phyloP scores from a whole-genome alignment of 2,888 invertebrate genomes.

The Phyllotreta cruciferae region DNA sequence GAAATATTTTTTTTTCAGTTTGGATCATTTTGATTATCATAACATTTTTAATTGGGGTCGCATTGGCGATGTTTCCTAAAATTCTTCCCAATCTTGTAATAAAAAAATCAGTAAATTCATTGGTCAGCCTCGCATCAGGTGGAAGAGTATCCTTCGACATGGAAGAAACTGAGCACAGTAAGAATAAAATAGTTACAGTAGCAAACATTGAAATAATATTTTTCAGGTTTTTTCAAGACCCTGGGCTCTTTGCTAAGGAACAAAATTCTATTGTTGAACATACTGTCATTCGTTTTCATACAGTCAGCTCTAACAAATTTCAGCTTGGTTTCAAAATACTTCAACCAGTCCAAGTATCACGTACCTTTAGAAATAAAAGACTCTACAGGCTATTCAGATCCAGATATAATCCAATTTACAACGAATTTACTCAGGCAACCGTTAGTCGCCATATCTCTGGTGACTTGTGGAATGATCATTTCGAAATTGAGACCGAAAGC shows the following conservation, averaged over 20 bases:
- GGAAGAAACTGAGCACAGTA: conserved; percentile 43
- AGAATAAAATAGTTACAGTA: conserved; percentile 13
- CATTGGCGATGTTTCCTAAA: conserved; percentile 66
- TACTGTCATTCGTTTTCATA: conserved; percentile 62
- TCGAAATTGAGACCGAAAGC: conserved; percentile 63
- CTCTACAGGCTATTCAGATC: conserved; percentile 63
- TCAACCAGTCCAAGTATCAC: conserved; percentile 67
- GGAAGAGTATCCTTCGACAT: conserved; percentile 36
- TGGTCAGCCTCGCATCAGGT: conserved; percentile 60
- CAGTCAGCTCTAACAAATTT: conserved; percentile 66
- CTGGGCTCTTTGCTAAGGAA: conserved; percentile 64
- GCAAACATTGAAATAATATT: background rate
- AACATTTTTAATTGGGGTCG: conserved; percentile 60
- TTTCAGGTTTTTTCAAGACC: conserved; percentile 60
- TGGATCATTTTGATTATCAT: conserved; percentile 63
- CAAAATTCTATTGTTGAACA: conserved; percentile 64
- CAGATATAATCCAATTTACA: conserved; percentile 63
- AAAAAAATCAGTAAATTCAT: conserved; percentile 65
- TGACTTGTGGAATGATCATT: conserved; percentile 65
- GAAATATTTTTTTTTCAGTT: conserved; percentile 53
- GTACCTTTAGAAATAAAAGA: conserved; percentile 61
- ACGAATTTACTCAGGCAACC: conserved; percentile 66
- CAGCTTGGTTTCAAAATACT: conserved; percentile 63
- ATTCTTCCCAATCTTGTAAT: conserved; percentile 64
- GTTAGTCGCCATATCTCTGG: conserved; percentile 62